These are phyloP conservation scores for Timema cristinae DNA, from an alignment of 2,888 invertebrate genomes.

Conservation along the genomic window DNA sequence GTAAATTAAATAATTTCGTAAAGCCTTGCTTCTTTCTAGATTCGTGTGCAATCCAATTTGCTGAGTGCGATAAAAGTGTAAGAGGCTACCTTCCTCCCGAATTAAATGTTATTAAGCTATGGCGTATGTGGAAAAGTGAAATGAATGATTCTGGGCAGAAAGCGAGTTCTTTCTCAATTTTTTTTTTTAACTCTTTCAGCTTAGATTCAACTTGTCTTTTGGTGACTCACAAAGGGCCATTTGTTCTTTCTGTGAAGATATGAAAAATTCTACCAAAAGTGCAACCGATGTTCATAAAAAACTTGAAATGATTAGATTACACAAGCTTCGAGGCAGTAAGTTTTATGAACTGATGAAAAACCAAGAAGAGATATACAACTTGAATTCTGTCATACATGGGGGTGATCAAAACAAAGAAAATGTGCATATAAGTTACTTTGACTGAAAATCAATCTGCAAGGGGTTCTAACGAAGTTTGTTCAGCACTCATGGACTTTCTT, in stretches of 20 bases:
- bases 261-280: not conserved
- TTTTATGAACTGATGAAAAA: not conserved
- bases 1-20: too few relatives aligned
- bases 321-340: not conserved
- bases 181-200: not conserved
- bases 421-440: not conserved
- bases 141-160: not conserved
- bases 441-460: too few relatives aligned
- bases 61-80: not conserved
- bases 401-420: not conserved
- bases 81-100: slow-evolving; percentile 7
- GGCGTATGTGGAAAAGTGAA: not conserved
- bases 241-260: slow-evolving; percentile 2
- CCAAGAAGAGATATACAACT: not conserved
- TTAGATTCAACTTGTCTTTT: not conserved
- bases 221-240: not conserved
- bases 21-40: too few relatives aligned
- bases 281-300: not conserved
- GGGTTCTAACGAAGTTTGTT: too few relatives aligned
- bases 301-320: not conserved
- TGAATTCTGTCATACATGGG: not conserved
- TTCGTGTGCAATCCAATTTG: too few relatives aligned
- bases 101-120: not conserved
- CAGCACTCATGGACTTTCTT: too few relatives aligned
- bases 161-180: not conserved